Base-by-base conservation (phyloP, 2,888 invertebrate genomes). In the Apamea crenata region DNA sequence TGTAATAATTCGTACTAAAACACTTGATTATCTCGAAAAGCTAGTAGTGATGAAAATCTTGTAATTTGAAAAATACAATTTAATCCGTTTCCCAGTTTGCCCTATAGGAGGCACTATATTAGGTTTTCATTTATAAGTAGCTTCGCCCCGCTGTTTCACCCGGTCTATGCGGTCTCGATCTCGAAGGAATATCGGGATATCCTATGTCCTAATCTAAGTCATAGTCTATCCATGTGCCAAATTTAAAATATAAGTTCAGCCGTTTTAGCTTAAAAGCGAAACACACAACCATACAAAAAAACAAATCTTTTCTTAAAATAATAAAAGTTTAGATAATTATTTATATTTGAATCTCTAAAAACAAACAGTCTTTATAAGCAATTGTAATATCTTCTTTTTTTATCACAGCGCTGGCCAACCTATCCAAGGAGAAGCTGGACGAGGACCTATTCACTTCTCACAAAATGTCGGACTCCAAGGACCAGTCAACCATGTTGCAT, bases 401-500 rank as follows among this genome's bases (percentile, higher is more conserved):
- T 25, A 68, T 80, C 69, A 32, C 82, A 92, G 92, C 7, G 88
- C 83, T 29, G 89, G 84, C 0, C 88, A 90, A 72, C 85, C 80
- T 8, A 75, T 89, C 1, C 91, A 91, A 80, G 89, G 83, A 5
- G 81, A 87, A 50, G 86, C 87, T 7, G 89, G 86, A 0, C 78
- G 85, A 66, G 81, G 73, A 32, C 81, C 92, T 3, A 89, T 93
- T 1, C 90, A 91, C 2, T 88, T 94, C 59, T 89, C 91, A 0
- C 93, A 95, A 82, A 85, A 92, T 44, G 88, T 93, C 1, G 90
- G 91, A 8, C 88, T 95, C 6, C 95, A 94, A 79, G 91, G 89
- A 59, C 91, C 91, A 4, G 73, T 85, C 3, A 90, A 89, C 67
- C 88, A 89, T 3, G 80, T 81, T 1, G 87, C 85, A 40, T 89